phyloP scores from a whole-genome alignment of 2,113 vertebrate genomes.

The Raphicerus campestris region DNA sequence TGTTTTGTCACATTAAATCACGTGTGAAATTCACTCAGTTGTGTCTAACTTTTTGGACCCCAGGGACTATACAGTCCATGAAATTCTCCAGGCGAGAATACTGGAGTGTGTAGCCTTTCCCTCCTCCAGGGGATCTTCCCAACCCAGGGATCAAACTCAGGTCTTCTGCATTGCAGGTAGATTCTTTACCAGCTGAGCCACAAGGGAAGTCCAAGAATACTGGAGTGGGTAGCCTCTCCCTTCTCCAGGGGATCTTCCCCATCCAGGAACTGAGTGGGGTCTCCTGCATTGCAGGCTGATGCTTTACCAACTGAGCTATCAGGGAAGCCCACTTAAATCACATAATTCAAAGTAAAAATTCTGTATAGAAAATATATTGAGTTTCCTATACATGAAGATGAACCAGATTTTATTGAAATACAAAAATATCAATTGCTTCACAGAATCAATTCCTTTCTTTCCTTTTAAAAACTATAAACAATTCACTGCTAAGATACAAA shows the following conservation, averaged over 20 bases:
- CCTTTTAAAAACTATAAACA: neutral
- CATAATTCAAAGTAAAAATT: constrained; percentile 28
- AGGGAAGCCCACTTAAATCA: constrained; percentile 22
- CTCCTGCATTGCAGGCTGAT: neutral
- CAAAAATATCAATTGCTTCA: neutral
- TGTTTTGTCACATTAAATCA: constrained; percentile 41
- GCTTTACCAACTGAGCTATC: neutral
- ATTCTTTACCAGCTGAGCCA: neutral
- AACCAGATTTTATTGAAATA: neutral
- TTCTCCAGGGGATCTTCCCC: neutral
- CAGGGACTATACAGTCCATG: neutral
- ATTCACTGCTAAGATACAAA: neutral
- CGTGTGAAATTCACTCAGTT: neutral
- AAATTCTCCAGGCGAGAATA: neutral
- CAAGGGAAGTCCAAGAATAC: neutral
- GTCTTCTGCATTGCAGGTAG: neutral
- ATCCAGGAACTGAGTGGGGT: neutral
- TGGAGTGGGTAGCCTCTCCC: neutral
- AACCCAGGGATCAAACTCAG: neutral
- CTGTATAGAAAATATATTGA: neutral
- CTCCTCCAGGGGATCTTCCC: neutral
- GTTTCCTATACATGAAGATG: neutral
- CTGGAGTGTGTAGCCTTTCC: neutral
- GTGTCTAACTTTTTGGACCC: neutral
- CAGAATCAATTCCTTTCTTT: neutral